Conservation (phyloP, 2,888 invertebrate species). For the Mythimna impura region DNA sequence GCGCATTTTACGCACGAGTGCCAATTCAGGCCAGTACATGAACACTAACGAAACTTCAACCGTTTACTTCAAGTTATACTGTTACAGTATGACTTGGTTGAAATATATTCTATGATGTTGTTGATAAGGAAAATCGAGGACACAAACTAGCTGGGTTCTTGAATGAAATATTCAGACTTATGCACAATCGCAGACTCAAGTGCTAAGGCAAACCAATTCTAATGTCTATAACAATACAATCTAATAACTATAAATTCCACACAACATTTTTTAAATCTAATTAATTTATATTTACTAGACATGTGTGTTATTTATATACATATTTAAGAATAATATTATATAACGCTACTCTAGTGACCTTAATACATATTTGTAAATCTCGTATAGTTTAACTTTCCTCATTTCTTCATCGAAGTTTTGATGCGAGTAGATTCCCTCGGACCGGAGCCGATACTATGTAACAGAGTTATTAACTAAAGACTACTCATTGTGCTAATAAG, state of each 20-base stretch:
- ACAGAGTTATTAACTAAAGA: conserved; percentile 16
- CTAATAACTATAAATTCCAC: background rate
- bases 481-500: no score
- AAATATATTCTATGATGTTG: background rate
- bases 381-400: conserved; percentile 39
- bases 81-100: conserved; percentile 1
- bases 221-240: background rate
- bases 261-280: background rate
- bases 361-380: conserved; percentile 49
- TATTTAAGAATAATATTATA: conserved; percentile 36
- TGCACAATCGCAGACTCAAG: background rate
- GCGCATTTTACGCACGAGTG: conserved; percentile 64
- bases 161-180: background rate
- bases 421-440: conserved; percentile 9
- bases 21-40: conserved; percentile 65
- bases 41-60: conserved; percentile 24
- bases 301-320: conserved; percentile 22
- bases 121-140: conserved; percentile 6
- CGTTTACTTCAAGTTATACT: conserved; percentile 21
- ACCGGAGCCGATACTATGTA: background rate
- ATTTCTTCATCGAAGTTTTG: conserved; percentile 40
- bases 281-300: background rate
- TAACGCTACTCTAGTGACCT: conserved; percentile 54
- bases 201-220: no score
- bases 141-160: background rate